Evolutionary conservation across 2,113 vertebrate genomes (phyloP), one percentile per base, ranked within the genome.

Genomic region (Ornithorhynchus anatinus): DNA sequence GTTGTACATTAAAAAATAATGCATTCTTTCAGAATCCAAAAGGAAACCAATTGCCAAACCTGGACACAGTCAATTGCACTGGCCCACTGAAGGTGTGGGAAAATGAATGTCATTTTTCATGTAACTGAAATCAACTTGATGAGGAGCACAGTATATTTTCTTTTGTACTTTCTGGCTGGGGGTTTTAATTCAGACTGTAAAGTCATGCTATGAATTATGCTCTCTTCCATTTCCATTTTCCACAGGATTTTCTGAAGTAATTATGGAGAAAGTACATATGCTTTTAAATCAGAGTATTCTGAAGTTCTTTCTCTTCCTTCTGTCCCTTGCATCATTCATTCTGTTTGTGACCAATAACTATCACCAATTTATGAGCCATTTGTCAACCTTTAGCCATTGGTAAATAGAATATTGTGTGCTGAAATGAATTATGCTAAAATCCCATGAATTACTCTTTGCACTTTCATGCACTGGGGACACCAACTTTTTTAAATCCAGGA

Each of bases 341-440:
- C 64, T 38, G 40, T 29, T 37, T 50, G 3, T 51, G 70, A 81
- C 67, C 79, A 70, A 77, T 63, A 58, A 69, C 72, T 72, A 67
- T 62, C 53, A 65, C 69, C 50, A 25, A 75, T 87, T 87, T 85
- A 85, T 81, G 83, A 81, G 60, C 70, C 75, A 75, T 84, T 84
- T 77, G 72, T 70, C 70, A 75, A 72, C 67, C 53, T 68, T 75
- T 70, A 75, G 63, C 60, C 80, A 75, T 44, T 29, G 60, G 80
- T 75, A 82, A 73, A 70, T 72, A 81, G 64, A 77, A 81, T 52
- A 58, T 67, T 7, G 13, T 31, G 13, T 70, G 73, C 77, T 72
- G 72, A 75, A 67, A 56, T 85, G 83, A 85, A 37, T 82, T 81
- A 81, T 75, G 52, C 6, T 57, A 39, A 85, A 60, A n/a, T n/a